Base-by-base conservation (phyloP, 2,113 vertebrate genomes). In the Scolopax mira region DNA sequence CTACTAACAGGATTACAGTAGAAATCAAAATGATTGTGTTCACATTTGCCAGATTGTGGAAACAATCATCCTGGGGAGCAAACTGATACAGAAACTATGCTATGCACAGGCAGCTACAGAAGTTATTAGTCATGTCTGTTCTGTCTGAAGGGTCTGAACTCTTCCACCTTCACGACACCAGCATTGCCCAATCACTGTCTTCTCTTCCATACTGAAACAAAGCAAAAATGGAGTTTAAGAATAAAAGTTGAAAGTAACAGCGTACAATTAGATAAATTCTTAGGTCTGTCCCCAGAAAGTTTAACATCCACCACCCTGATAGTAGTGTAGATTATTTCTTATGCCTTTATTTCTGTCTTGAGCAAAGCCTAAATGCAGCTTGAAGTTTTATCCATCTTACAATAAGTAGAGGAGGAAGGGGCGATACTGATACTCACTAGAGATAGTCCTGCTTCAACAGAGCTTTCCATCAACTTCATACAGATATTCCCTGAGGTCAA, bases 141-240 rank as follows among this genome's bases (percentile, higher is more conserved):
- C 42, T 79, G 67, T 62, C 66, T 37, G 58, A 60, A 82, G 71
- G 70, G n/a, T 52, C 44, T 57, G 65, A 79, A 28, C 13, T 61
- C 48, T 44, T 85, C 48, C 60, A 77, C n/a, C 37, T 93, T 98
- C 90, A 97, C 3, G 98, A 97, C 70, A 99, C 94, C 87, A 98
- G 54, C 85, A 98, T 31, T 24, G 98, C 92, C 99, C 98, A 99
- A 23, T 98, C 95, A 1, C 98, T 98, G 65, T 97, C 90, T 58
- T 97, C 98, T 97, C 97, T 97, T 94, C 98, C 98, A 3, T 98
- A 98, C 98, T 99, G 96, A 18, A 96, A 98, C 5, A 92, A 96
- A 98, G 42, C 60, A 97, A 97, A 96, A 93, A 77, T 4, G 4
- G 8, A 86, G 55, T 60, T 95, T 86, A 96, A 85, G 54, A 48